phyloP scores from a whole-genome alignment of 2,113 vertebrate genomes.

The Mirza zaza region DNA sequence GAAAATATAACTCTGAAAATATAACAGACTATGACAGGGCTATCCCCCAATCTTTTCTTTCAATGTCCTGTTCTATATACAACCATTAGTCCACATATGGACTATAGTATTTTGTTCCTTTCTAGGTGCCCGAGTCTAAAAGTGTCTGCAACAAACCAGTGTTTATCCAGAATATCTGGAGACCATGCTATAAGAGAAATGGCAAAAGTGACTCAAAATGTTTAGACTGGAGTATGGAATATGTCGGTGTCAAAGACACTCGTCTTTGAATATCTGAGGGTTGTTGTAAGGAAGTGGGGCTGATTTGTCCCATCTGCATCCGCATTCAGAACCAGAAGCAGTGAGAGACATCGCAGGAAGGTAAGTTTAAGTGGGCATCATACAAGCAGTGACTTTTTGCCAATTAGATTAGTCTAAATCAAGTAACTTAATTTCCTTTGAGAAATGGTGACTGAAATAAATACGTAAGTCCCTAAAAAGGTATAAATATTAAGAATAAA shows the following conservation, averaged over 20 bases:
- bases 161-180: not conserved
- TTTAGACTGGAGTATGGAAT: not conserved
- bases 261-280: not conserved
- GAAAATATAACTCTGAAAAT: not conserved
- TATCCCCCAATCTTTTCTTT: not conserved
- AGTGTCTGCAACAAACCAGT: not conserved
- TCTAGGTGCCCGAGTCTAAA: not conserved
- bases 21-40: not conserved
- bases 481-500: not conserved
- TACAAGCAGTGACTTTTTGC: not conserved
- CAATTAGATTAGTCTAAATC: not conserved
- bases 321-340: not conserved
- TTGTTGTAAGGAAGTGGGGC: not conserved
- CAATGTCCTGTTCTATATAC: not conserved
- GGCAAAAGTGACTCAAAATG: not conserved
- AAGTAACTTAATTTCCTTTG: not conserved
- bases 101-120: not conserved
- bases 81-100: not conserved
- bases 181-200: not conserved
- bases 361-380: not conserved
- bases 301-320: not conserved
- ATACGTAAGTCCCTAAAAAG: not conserved
- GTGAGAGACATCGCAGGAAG: not conserved
- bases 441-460: not conserved
- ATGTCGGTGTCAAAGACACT: not conserved